Evolutionary conservation across 2,113 vertebrate genomes (phyloP).

Genomic region (Nothocercus nigrocapillus): DNA sequence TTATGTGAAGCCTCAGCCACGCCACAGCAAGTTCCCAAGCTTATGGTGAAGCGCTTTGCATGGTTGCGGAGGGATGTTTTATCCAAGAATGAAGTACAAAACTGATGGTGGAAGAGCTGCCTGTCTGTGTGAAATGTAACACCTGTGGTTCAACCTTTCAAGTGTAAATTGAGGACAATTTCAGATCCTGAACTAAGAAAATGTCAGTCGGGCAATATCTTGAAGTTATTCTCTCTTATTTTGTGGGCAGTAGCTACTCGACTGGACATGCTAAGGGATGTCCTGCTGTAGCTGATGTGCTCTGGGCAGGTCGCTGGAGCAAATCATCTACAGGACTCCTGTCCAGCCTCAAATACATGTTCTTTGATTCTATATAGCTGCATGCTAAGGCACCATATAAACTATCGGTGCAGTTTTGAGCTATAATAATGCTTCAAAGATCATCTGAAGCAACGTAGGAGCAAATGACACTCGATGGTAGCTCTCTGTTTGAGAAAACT

Average conservation of each 20-base stretch:
- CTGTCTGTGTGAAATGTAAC: background rate
- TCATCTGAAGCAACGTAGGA: background rate
- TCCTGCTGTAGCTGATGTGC: background rate
- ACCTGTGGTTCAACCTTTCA: background rate
- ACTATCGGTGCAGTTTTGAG: background rate
- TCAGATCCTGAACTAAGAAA: background rate
- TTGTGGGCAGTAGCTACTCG: background rate
- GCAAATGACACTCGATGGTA: slow-evolving; percentile 14
- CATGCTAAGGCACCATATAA: background rate
- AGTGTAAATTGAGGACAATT: background rate
- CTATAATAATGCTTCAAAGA: background rate
- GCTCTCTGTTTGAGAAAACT: slow-evolving; percentile 6
- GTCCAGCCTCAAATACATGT: background rate
- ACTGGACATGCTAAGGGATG: background rate
- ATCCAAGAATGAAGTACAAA: background rate
- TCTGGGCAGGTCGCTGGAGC: background rate
- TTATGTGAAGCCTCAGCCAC: background rate
- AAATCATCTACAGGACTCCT: background rate
- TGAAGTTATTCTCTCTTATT: background rate
- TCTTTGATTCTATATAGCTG: background rate
- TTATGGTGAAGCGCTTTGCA: background rate
- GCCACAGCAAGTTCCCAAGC: background rate
- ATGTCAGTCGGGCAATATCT: background rate
- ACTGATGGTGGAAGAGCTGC: background rate
- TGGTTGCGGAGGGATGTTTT: background rate